These are phyloP conservation scores for Hypomesus transpacificus DNA, from an alignment of 2,113 vertebrate species.

Conservation along the genomic window DNA sequence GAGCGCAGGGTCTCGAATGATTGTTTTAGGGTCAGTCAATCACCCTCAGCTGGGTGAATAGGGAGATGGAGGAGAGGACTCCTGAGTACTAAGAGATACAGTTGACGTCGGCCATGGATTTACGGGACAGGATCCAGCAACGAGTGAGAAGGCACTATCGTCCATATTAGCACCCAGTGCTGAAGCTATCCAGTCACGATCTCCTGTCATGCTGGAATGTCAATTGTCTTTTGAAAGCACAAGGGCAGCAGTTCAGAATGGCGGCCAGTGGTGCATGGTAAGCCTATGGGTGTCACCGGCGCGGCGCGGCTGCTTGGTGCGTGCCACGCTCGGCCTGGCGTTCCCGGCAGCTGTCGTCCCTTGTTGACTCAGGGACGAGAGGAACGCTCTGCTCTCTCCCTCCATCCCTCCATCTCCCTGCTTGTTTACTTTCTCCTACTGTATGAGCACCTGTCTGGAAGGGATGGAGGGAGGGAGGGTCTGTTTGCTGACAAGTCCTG, in stretches of 20 bases:
- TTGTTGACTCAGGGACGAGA: not conserved
- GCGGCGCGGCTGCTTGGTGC: no score
- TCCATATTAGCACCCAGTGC: no score
- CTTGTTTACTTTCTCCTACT: slow-evolving; percentile 16
- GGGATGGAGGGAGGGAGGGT: not conserved
- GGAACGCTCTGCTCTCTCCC: not conserved
- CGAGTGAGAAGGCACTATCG: no score
- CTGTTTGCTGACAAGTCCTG: slow-evolving; percentile 37
- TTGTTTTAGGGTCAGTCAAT: not conserved
- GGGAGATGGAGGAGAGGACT: not conserved
- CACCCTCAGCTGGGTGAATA: not conserved
- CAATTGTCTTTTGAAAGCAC: no score
- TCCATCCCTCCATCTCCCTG: not conserved
- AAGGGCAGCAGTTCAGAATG: no score
- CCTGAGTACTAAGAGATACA: no score
- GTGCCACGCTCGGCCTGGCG: not conserved
- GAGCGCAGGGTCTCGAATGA: not conserved
- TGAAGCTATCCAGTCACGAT: no score
- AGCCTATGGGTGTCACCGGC: not conserved
- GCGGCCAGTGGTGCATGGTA: not conserved
- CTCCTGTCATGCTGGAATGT: no score
- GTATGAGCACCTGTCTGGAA: slow-evolving; percentile 21
- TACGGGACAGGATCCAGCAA: no score
- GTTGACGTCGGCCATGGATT: no score
- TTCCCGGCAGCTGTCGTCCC: not conserved